These are phyloP conservation scores for Polydrusus tereticollis DNA, from an alignment of 2,888 invertebrate genomes.

Conservation along the genomic window DNA sequence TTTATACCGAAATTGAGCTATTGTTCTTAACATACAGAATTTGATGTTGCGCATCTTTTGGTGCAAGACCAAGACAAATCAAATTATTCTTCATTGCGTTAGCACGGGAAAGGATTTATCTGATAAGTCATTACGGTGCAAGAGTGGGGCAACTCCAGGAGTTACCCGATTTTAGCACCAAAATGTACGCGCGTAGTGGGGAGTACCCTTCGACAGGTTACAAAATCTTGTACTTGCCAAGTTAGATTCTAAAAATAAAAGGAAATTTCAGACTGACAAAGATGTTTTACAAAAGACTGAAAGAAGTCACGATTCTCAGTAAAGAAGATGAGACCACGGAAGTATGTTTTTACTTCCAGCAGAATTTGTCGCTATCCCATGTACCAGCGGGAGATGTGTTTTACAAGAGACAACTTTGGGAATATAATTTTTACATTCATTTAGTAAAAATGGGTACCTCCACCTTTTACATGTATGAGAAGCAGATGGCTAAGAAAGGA, in stretches of 20 bases:
- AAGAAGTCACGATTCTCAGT: slow-evolving; percentile 1
- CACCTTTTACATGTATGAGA: too few relatives aligned
- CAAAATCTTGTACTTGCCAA: not conserved
- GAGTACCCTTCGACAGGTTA: not conserved
- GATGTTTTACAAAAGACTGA: slow-evolving; percentile 1
- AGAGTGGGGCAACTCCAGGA: too few relatives aligned
- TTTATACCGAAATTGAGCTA: too few relatives aligned
- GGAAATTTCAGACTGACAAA: not conserved
- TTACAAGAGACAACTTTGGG: slow-evolving; percentile 25
- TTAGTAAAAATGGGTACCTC: too few relatives aligned
- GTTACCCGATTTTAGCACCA: too few relatives aligned
- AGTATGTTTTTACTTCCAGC: slow-evolving; percentile 25
- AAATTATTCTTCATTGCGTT: too few relatives aligned
- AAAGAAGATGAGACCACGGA: not conserved
- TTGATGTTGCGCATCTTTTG: too few relatives aligned
- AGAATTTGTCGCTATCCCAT: slow-evolving; percentile 22
- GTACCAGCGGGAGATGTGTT: slow-evolving; percentile 19
- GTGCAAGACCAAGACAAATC: too few relatives aligned
- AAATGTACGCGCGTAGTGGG: not conserved
- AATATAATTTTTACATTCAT: slow-evolving; percentile 26
- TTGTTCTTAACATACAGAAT: too few relatives aligned
- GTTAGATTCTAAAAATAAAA: not conserved
- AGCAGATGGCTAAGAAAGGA: too few relatives aligned
- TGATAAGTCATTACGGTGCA: too few relatives aligned
- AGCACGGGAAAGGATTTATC: too few relatives aligned